Evolutionary conservation across 2,888 invertebrate genomes (phyloP), one percentile per base, ranked within the genome.

Genomic region (Sylvicola cinctus): DNA sequence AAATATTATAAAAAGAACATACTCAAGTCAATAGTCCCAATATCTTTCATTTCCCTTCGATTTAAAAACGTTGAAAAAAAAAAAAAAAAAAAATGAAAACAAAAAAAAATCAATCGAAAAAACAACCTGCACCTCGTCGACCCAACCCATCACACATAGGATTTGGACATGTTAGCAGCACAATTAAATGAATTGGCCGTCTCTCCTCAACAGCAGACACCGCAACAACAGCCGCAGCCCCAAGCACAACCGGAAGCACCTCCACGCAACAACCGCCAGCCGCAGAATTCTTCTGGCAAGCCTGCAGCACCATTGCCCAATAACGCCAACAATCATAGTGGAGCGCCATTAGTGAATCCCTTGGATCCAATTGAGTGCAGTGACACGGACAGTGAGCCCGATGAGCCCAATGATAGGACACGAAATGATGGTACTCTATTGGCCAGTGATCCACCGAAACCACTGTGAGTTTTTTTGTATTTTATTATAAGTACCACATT

Each of bases 371-470:
- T 72, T 48, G 74, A 73, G 14, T 13, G 12, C n/a, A 76, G 78
- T 34, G 81, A 81, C 49, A 77, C 74, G 41, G 84, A 84, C 51
- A 76, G 77, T 12, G 83, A 83, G 49, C 78, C 78, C 26, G 81
- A 80, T 47, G 81, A 78, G 49, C 76, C 76, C 45, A 75, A 74
- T 43, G 79, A 81, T 37, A 65, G 76, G 44, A 74, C 72, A 38
- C 67, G 85, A 44, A 87, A 88, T 49, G 93, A 95, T 59, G 95
- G 93, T 41, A 93, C 95, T 3, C 65, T 95, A 36, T 68, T 91
- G 35, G 93, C 93, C 40, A 91, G 91, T 49, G 93, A 95, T 63
- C 91, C 93, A 36, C 90, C 93, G 15, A 84, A 91, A 58, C 93
- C 93, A 47, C 76, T 95, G 90, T 85, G 63, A 79, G 83, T 74